A percentile compares a stretch with the other conserved stretches of the same genome.
phyloP scores from a whole-genome alignment of 2,113 vertebrate genomes.

The Opisthocomus hoazin region DNA sequence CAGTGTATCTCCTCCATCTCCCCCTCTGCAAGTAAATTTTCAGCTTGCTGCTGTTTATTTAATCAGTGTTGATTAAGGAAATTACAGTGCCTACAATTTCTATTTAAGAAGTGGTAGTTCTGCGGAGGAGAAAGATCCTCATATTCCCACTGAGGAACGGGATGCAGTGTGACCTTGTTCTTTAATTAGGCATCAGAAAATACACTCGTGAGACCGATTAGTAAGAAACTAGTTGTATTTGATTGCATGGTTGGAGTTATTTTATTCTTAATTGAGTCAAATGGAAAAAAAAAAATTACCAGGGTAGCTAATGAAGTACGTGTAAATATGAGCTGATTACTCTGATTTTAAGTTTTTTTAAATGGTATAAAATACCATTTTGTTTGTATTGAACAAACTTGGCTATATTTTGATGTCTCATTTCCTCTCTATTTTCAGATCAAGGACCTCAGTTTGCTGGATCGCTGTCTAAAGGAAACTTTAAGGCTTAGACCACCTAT shows the following conservation, averaged over 20 bases:
- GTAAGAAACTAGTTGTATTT: not conserved
- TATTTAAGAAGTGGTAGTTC: not conserved
- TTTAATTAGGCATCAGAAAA: not conserved
- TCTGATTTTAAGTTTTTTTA: not conserved
- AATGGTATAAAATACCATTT: not conserved
- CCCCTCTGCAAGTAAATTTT: not conserved
- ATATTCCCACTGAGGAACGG: not conserved
- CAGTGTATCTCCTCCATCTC: not conserved
- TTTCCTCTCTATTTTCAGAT: conserved; percentile 69
- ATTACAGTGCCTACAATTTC: not conserved
- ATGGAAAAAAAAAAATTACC: not conserved
- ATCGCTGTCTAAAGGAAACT: conserved; percentile 94
- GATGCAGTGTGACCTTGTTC: not conserved
- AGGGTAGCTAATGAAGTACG: not conserved
- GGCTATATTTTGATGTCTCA: not conserved
- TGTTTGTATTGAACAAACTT: not conserved
- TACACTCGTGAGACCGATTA: not conserved
- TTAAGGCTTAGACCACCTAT: conserved; percentile 92
- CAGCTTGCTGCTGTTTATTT: not conserved
- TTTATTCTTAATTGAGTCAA: not conserved
- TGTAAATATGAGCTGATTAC: not conserved
- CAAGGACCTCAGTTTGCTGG: conserved; percentile 88
- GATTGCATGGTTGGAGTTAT: not conserved
- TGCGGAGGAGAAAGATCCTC: not conserved
- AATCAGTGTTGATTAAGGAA: not conserved